Evolutionary conservation across 2,113 vertebrate genomes (phyloP).

Genomic region (Mobula birostris): DNA sequence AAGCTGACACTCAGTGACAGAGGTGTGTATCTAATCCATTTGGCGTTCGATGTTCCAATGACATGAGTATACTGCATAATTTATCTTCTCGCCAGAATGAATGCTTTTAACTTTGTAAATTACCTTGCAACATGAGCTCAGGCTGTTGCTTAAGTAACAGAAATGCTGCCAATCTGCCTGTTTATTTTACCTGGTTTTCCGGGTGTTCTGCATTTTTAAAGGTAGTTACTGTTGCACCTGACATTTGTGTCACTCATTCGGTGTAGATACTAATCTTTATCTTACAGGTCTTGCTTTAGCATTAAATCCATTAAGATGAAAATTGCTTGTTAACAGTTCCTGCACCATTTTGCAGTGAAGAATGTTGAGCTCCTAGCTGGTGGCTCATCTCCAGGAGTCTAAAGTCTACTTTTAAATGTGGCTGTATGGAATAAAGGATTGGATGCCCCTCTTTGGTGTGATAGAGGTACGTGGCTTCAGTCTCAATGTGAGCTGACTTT

Average conservation of each 20-base stretch:
- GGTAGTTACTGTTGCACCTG: background rate
- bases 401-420: background rate
- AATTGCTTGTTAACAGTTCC: background rate
- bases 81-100: background rate
- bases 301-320: background rate
- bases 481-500: no score
- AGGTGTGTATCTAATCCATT: background rate
- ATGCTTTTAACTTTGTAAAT: slow-evolving; percentile 6
- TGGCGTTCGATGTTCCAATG: background rate
- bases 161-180: background rate
- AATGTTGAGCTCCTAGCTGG: background rate
- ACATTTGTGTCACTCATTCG: background rate
- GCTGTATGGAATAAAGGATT: background rate
- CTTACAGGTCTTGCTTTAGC: background rate
- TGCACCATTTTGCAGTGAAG: background rate
- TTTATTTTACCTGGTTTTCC: background rate
- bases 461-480: background rate
- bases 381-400: background rate
- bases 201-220: background rate
- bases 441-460: background rate
- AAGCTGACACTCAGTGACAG: background rate
- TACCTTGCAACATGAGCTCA: slow-evolving; percentile 7
- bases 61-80: slow-evolving; percentile 2
- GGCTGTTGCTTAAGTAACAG: background rate
- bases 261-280: background rate